phyloP scores from a whole-genome alignment of 1,140 invertebrate species.

The Lethocerus indicus region DNA sequence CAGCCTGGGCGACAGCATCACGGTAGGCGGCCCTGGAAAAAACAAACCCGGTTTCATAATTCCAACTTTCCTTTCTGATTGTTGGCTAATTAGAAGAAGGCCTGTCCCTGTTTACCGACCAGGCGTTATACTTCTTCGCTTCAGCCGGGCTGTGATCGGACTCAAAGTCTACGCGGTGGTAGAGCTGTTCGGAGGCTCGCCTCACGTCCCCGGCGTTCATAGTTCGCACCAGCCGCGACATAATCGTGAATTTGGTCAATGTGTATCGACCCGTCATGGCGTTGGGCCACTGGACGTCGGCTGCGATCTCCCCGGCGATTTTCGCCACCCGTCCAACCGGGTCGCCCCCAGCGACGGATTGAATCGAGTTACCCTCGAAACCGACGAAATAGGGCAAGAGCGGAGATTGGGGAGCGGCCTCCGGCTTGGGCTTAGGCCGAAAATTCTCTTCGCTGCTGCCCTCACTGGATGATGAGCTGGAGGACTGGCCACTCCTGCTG shows the following conservation, averaged over 20 bases:
- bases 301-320: slow-evolving; percentile 33
- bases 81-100: too few relatives aligned
- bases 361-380: slow-evolving; percentile 28
- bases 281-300: slow-evolving; percentile 33
- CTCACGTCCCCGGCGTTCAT: slow-evolving; percentile 38
- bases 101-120: slow-evolving; percentile 7
- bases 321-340: slow-evolving; percentile 25
- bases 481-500: background rate
- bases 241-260: slow-evolving; percentile 37
- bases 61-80: slow-evolving; percentile 25
- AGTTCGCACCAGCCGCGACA: slow-evolving; percentile 32
- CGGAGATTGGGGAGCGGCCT: slow-evolving; percentile 26
- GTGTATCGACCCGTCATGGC: slow-evolving; percentile 32
- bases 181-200: slow-evolving; percentile 24
- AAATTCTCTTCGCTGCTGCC: slow-evolving; percentile 18
- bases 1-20: slow-evolving; percentile 40
- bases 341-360: slow-evolving; percentile 21
- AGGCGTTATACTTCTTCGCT: slow-evolving; percentile 10
- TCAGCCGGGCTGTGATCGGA: slow-evolving; percentile 11
- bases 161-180: slow-evolving; percentile 22
- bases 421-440: slow-evolving; percentile 27
- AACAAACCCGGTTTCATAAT: background rate
- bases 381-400: slow-evolving; percentile 31
- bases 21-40: slow-evolving; percentile 31
- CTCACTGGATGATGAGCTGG: slow-evolving; percentile 9